Evolutionary conservation across 2,888 invertebrate genomes (phyloP).

Genomic region (Cephus pulcher): DNA sequence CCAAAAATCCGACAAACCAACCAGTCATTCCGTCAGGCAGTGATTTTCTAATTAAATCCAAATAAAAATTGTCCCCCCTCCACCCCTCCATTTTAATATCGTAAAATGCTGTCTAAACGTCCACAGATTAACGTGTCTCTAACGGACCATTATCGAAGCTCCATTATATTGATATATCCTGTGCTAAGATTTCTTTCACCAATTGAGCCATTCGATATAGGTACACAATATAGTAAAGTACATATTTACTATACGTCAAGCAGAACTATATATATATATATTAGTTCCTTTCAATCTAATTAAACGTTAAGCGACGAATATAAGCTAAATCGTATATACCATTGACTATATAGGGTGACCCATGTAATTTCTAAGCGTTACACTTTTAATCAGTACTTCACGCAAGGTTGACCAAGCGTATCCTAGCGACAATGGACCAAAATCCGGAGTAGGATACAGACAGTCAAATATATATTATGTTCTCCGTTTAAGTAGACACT

Average conservation of each 20-base stretch:
- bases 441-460: constrained; percentile 24
- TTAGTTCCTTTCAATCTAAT: not conserved
- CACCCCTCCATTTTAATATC: constrained; percentile 31
- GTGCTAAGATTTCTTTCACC: not conserved
- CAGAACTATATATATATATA: not conserved
- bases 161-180: not conserved
- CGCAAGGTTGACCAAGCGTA: constrained; percentile 42
- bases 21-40: constrained; percentile 29
- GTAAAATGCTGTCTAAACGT: constrained; percentile 30
- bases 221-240: not conserved
- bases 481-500: constrained; percentile 40
- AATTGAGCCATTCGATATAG: not conserved
- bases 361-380: constrained; percentile 38
- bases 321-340: constrained; percentile 2
- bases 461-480: constrained; percentile 29
- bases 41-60: constrained; percentile 38
- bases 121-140: not conserved
- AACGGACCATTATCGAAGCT: not conserved
- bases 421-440: constrained; percentile 33
- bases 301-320: not conserved
- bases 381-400: constrained; percentile 46
- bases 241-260: not conserved
- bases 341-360: constrained; percentile 9
- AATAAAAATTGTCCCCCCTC: constrained; percentile 21
- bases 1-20: not conserved